phyloP scores from a whole-genome alignment of 2,797 vertebrate genomes.

The Notolepis coatsorum region DNA sequence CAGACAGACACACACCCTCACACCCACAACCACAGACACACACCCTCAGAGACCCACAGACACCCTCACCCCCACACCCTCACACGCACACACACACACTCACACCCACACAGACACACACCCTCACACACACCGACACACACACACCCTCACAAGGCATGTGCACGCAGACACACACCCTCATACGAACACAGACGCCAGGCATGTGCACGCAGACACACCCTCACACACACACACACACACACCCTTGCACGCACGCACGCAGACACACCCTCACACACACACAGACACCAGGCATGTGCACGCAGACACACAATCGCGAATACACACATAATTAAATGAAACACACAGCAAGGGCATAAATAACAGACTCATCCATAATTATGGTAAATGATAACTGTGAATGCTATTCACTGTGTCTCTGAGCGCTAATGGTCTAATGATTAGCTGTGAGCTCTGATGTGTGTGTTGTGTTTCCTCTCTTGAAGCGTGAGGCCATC shows the following conservation, averaged over 20 bases:
- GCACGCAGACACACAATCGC: too few species aligned
- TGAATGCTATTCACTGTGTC: conserved; percentile 24
- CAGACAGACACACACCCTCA: not conserved
- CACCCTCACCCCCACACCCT: not conserved
- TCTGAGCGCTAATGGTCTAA: conserved; percentile 16
- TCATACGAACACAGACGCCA: not conserved
- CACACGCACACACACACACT: not conserved
- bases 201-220: too few species aligned
- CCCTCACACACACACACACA: not conserved
- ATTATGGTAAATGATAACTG: conserved; percentile 11
- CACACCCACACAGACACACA: not conserved
- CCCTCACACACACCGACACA: not conserved
- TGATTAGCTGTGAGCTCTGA: conserved; percentile 16
- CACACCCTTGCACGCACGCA: not conserved
- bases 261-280: not conserved
- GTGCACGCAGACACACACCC: not conserved
- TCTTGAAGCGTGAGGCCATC: conserved; percentile 3
- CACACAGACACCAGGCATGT: not conserved
- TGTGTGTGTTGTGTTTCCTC: conserved; percentile 1
- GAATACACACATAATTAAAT: conserved; percentile 2
- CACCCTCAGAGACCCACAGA: not conserved
- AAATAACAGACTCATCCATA: conserved; percentile 7
- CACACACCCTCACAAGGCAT: not conserved
- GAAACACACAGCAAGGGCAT: not conserved
- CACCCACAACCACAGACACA: not conserved